Percentiles rank a stretch among this genome's conserved stretches.
Evolutionary conservation across 2,113 vertebrate species (phyloP).

Genomic region (Oceanites oceanicus): DNA sequence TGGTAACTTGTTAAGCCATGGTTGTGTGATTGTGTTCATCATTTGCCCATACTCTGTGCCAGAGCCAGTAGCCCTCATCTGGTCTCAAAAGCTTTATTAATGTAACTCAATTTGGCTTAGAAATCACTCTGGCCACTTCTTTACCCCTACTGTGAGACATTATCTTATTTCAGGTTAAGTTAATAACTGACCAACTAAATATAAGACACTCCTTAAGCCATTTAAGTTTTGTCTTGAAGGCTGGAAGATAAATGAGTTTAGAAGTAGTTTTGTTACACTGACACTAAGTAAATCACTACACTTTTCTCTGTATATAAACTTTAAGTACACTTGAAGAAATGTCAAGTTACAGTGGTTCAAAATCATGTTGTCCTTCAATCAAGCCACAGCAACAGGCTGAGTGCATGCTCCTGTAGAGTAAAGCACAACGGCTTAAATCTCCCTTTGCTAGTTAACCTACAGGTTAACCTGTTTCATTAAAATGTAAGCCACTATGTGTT

Average conservation of each 20-base stretch:
- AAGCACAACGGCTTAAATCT: background rate
- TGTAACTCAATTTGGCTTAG: constrained; percentile 25
- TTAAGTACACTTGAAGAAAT: constrained; percentile 22
- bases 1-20: background rate
- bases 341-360: constrained; percentile 9
- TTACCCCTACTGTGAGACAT: background rate
- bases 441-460: background rate
- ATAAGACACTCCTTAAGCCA: background rate
- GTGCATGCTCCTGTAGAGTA: background rate
- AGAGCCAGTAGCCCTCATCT: background rate
- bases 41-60: background rate
- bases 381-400: background rate
- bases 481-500: background rate
- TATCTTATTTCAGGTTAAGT: constrained; percentile 2
- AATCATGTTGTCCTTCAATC: background rate
- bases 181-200: constrained; percentile 32
- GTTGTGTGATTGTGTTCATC: background rate
- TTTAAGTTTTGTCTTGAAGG: constrained; percentile 15
- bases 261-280: constrained; percentile 18
- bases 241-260: constrained; percentile 19
- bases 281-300: constrained; percentile 3
- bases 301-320: background rate
- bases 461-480: background rate
- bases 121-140: background rate
- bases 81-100: constrained; percentile 24